Base-by-base conservation (phyloP, 2,797 vertebrate species). In the Pogonophryne albipinna region DNA sequence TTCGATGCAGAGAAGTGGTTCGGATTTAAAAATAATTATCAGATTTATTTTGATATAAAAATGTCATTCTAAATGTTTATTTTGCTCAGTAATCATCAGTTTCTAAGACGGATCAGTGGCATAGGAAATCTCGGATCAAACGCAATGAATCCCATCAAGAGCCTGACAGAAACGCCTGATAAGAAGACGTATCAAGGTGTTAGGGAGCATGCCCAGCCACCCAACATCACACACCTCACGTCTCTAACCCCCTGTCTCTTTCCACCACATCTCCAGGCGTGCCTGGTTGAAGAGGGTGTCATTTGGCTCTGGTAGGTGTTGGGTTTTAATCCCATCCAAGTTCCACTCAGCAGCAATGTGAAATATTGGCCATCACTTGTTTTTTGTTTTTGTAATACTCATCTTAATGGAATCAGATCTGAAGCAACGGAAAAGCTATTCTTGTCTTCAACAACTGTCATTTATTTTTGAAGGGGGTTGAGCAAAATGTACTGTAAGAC, bases 211-310 rank as follows among this genome's bases (percentile, higher is more conserved):
- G 56, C 71, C 81, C 82, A 85, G 71, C 76, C 77, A 83, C 76
- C 62, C 61, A 61, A 51, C 64, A 52, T 84, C 58, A 77, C 84
- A 86, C 78, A 64, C 74, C 57, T 71, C 57, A 82, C 34, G 13
- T 79, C 75, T 82, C 67, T 65, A 66, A 66, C 41, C 15, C 41
- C 52, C 60, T 11, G 53, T 64, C 57, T 70, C 60, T 68, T 68
- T 60, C 60, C 62, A 69, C 83, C 76, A 65, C 14, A 11, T 87
- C 70, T 78, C 13, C 51, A 62, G 65, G 51, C 69, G 78, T 67
- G 71, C 47, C 8, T 66, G 51, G 31, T 70, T 88, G 68, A 88
- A 92, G 90, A 87, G 90, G 84, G 89, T 93, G 91, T 79, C 66
- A 66, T 78, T 87, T 85, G 82, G 83, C 82, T 86, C 8, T 66